Evolutionary conservation across 2,888 invertebrate species (phyloP).

Genomic region (Oscheius sp.): DNA sequence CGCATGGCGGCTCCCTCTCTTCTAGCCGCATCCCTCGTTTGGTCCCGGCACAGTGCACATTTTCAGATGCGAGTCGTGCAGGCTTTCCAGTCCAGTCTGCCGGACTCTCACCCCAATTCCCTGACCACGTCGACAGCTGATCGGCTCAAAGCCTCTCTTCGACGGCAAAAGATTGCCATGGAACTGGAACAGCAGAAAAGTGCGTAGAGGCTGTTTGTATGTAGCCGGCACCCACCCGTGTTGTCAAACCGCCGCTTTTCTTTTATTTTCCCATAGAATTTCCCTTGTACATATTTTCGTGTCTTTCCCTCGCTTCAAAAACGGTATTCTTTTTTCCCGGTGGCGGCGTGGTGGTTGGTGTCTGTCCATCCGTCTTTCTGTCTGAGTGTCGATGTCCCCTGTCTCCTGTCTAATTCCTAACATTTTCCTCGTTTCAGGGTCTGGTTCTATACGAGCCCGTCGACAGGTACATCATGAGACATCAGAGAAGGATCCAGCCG

Average conservation of each 20-base stretch:
- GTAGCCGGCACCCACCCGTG: slow-evolving; percentile 2
- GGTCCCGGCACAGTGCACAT: slow-evolving; percentile 11
- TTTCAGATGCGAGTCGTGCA: slow-evolving; percentile 72
- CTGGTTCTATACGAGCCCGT: slow-evolving; percentile 70
- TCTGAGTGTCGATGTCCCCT: background rate
- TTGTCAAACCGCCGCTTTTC: background rate
- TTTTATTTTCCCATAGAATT: too few relatives aligned
- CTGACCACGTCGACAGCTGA: slow-evolving; percentile 70
- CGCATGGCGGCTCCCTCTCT: background rate
- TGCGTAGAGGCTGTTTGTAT: slow-evolving; percentile 46
- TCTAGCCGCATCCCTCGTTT: background rate
- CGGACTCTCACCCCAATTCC: slow-evolving; percentile 68
- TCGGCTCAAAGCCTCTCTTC: slow-evolving; percentile 68
- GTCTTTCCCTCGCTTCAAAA: too few relatives aligned
- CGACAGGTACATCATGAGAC: slow-evolving; percentile 69
- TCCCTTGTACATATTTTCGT: too few relatives aligned
- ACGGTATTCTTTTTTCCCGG: background rate
- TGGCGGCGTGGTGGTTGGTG: slow-evolving; percentile 9
- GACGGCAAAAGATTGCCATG: slow-evolving; percentile 69
- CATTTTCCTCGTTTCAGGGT: slow-evolving; percentile 59
- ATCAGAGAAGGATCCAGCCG: slow-evolving; percentile 67
- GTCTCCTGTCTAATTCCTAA: slow-evolving; percentile 1
- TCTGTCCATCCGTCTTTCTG: background rate
- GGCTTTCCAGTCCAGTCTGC: slow-evolving; percentile 69
- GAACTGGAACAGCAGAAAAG: slow-evolving; percentile 71